Percentiles rank a stretch among this genome's conserved stretches.
phyloP scores from a whole-genome alignment of 2,888 invertebrate genomes.

The Pemphredon lugubris region DNA sequence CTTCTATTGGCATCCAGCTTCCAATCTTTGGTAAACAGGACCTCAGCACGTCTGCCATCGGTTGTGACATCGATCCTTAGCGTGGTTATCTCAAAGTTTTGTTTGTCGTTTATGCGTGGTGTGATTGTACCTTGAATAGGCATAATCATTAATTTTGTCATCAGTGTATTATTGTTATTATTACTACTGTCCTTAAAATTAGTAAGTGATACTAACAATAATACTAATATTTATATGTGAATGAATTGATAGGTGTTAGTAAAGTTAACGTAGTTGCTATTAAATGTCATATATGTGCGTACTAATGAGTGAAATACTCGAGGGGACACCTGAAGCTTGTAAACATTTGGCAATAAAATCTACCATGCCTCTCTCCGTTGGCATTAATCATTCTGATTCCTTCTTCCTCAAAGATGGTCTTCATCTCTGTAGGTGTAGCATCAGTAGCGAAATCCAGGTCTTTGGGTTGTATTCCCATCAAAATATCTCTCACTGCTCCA shows the following conservation, averaged over 20 bases:
- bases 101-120: slow-evolving; percentile 95
- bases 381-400: slow-evolving; percentile 92
- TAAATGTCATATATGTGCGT: too few species aligned
- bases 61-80: slow-evolving; percentile 94
- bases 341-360: too few species aligned
- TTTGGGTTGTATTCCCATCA: slow-evolving; percentile 90
- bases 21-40: slow-evolving; percentile 96
- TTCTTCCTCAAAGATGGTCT: slow-evolving; percentile 93
- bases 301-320: too few species aligned
- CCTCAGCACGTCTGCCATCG: slow-evolving; percentile 97
- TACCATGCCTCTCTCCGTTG: slow-evolving; percentile 95
- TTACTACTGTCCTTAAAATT: too few species aligned
- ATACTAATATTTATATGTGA: too few species aligned
- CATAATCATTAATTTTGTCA: background rate
- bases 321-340: too few species aligned
- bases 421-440: slow-evolving; percentile 98
- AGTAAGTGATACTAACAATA: too few species aligned
- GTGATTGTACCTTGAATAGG: slow-evolving; percentile 89
- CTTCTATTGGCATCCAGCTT: slow-evolving; percentile 95
- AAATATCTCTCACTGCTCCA: slow-evolving; percentile 95
- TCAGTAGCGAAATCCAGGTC: slow-evolving; percentile 99
- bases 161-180: background rate
- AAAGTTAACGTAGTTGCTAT: too few species aligned
- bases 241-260: too few species aligned
- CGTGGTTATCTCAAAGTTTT: slow-evolving; percentile 97